Conservation (phyloP, 2,113 vertebrate species). For the Gymnocephalus cernua region DNA sequence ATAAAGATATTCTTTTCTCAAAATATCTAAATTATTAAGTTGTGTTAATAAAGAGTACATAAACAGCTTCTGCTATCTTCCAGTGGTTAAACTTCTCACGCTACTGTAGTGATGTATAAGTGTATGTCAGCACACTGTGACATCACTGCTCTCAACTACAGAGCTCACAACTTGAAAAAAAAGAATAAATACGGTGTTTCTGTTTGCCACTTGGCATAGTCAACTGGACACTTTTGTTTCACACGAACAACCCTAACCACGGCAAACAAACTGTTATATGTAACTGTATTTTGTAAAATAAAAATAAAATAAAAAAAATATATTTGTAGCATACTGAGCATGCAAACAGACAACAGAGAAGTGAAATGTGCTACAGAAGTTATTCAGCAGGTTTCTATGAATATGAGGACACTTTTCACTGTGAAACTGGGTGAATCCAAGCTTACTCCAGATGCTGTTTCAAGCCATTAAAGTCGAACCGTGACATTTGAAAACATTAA, state of each 20-base stretch:
- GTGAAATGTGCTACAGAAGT: neutral
- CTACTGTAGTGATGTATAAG: neutral
- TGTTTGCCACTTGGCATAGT: neutral
- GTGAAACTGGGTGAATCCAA: neutral
- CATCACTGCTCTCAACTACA: neutral
- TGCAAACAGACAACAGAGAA: neutral
- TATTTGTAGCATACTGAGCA: neutral
- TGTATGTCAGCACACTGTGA: too few species aligned
- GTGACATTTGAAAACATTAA: neutral
- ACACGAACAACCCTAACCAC: too few species aligned
- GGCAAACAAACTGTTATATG: too few species aligned
- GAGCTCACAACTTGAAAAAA: neutral
- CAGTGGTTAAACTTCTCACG: neutral
- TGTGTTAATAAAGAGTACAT: neutral
- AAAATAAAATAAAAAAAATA: too few species aligned
- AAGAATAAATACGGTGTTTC: neutral
- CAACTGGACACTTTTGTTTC: too few species aligned
- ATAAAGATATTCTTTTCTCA: neutral
- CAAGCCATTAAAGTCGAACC: neutral
- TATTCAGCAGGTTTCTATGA: neutral
- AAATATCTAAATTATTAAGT: neutral
- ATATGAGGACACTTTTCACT: neutral
- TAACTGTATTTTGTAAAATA: neutral
- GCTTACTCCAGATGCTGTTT: neutral
- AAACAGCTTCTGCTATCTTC: neutral